Conservation (phyloP, 2,888 invertebrate genomes). For the Saturnia japonica region DNA sequence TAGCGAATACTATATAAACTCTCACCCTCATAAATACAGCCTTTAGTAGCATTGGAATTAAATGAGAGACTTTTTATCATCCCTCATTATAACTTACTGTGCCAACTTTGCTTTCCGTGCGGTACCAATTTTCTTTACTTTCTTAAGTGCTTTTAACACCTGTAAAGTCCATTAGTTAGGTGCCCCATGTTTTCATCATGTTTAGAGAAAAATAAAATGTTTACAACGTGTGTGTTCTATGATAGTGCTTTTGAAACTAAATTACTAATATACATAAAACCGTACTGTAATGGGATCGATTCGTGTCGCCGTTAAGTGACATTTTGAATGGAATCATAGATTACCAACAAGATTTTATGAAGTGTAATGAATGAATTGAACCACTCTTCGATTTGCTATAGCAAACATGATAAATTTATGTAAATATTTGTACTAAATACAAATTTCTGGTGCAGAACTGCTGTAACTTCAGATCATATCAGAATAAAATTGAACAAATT, state of each 20-base stretch:
- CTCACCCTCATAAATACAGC: not conserved
- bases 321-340: not conserved
- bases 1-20: not conserved
- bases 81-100: too few species aligned
- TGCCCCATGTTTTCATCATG: not conserved
- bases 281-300: not conserved
- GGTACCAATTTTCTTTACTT: too few species aligned
- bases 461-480: not conserved
- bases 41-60: not conserved
- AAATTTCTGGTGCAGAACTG: not conserved
- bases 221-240: not conserved
- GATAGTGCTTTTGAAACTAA: not conserved
- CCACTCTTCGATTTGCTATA: not conserved
- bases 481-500: too few species aligned
- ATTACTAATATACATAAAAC: constrained; percentile 2
- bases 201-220: not conserved
- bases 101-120: too few species aligned
- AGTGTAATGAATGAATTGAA: not conserved
- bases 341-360: not conserved
- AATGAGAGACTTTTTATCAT: not conserved
- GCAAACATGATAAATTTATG: not conserved
- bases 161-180: not conserved
- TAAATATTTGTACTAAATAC: not conserved
- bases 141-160: too few species aligned
- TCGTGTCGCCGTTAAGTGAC: not conserved